A percentile compares a stretch with the other conserved stretches of the same genome.
Evolutionary conservation across 2,888 invertebrate species (phyloP).

Genomic region (Agapostemon virescens): DNA sequence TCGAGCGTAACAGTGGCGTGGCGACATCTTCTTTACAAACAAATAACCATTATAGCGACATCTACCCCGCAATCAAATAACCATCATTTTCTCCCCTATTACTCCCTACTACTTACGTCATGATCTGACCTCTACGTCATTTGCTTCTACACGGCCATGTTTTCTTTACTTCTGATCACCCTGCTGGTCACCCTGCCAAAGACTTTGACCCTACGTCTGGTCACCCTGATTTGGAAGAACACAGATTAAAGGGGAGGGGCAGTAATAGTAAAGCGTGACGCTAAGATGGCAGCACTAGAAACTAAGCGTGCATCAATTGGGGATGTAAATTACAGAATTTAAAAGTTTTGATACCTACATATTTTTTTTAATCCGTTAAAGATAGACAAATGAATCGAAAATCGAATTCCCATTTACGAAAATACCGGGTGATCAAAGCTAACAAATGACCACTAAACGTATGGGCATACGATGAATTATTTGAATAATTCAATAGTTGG

Average conservation of each 20-base stretch:
- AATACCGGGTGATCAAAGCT: conserved; percentile 35
- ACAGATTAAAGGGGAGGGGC: background rate
- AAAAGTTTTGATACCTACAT: conserved; percentile 66
- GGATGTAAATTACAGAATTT: conserved; percentile 61
- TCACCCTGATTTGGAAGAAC: background rate
- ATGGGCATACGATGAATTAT: conserved; percentile 75
- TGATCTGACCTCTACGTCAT: too few relatives aligned
- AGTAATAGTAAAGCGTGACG: conserved; percentile 10
- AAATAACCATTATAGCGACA: too few relatives aligned
- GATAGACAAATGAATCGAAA: conserved; percentile 67
- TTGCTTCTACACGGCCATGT: too few relatives aligned
- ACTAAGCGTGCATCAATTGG: conserved; percentile 64
- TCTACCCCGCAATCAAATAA: too few relatives aligned
- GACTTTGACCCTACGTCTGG: too few relatives aligned
- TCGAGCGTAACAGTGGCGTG: too few relatives aligned
- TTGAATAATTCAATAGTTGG: conserved; percentile 72
- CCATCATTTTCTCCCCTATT: too few relatives aligned
- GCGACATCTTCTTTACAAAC: too few relatives aligned
- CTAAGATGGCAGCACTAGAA: conserved; percentile 41
- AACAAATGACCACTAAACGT: conserved; percentile 56
- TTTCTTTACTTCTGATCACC: too few relatives aligned
- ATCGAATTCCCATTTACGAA: conserved; percentile 35
- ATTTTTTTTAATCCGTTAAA: conserved; percentile 54
- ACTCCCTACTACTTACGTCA: too few relatives aligned
- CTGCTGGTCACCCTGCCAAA: too few relatives aligned